Evolutionary conservation across 2,113 vertebrate genomes (phyloP).

Genomic region (Cryptomyrus ogoouensis): DNA sequence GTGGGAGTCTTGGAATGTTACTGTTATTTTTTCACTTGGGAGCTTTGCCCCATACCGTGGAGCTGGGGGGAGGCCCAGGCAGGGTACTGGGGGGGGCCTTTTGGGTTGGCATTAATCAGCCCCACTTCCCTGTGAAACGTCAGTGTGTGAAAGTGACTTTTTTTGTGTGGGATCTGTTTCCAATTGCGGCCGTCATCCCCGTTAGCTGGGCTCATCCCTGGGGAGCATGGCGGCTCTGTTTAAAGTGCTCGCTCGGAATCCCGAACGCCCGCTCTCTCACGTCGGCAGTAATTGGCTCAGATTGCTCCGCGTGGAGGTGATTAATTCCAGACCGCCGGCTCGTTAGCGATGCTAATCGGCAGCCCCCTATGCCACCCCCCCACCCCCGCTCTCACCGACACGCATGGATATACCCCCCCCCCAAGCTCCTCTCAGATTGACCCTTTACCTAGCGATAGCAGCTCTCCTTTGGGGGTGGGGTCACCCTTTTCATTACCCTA

Average conservation of each 20-base stretch:
- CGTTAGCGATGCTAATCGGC: constrained; percentile 65
- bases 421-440: constrained; percentile 27
- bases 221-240: constrained; percentile 11
- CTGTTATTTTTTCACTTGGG: constrained; percentile 2
- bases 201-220: constrained; percentile 32
- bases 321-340: constrained; percentile 66
- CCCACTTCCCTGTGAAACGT: constrained; percentile 41
- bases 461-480: constrained; percentile 28
- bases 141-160: constrained; percentile 49
- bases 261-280: constrained; percentile 46
- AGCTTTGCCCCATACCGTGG: background rate
- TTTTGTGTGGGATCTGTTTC: constrained; percentile 54
- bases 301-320: constrained; percentile 64
- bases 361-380: constrained; percentile 15
- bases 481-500: constrained; percentile 39
- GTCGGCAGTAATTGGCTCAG: constrained; percentile 56
- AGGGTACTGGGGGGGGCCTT: constrained; percentile 29
- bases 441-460: constrained; percentile 42
- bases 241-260: constrained; percentile 22
- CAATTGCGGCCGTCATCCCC: constrained; percentile 57
- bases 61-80: background rate
- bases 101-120: constrained; percentile 46
- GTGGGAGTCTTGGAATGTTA: constrained; percentile 20
- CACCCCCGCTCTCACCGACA: constrained; percentile 39
- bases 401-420: background rate